Evolutionary conservation across 2,888 invertebrate genomes (phyloP).

Genomic region (Ischnus inquisitorius): DNA sequence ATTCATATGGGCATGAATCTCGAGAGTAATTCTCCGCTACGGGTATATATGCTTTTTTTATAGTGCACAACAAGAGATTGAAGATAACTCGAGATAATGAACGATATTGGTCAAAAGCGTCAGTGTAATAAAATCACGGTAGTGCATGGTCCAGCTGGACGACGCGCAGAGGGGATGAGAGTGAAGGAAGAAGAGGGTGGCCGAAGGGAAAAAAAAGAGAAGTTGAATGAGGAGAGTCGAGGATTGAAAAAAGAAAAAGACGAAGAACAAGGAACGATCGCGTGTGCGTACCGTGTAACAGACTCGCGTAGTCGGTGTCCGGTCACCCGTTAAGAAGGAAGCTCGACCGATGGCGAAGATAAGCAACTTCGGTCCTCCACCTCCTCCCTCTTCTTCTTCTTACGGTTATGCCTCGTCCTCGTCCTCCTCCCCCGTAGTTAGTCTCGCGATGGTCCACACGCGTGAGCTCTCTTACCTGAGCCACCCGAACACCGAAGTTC

Average conservation of each 20-base stretch:
- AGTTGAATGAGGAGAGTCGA: slow-evolving; percentile 39
- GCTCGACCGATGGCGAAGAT: slow-evolving; percentile 84
- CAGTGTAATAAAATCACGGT: slow-evolving; percentile 34
- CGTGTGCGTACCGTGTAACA: slow-evolving; percentile 68
- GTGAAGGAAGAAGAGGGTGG: neutral
- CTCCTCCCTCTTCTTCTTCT: slow-evolving; percentile 47
- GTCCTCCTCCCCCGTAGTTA: slow-evolving; percentile 51
- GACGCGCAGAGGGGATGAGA: neutral
- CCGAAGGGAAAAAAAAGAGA: slow-evolving; percentile 10
- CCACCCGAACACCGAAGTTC: slow-evolving; percentile 76
- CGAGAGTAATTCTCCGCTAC: neutral
- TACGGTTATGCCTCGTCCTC: slow-evolving; percentile 27
- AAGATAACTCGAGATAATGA: slow-evolving; percentile 32
- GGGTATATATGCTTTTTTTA: neutral
- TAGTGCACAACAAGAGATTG: neutral
- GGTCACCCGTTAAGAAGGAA: slow-evolving; percentile 85
- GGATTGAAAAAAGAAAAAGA: slow-evolving; percentile 16
- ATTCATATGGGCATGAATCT: neutral
- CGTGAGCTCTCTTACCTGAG: slow-evolving; percentile 67
- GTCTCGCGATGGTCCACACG: slow-evolving; percentile 43
- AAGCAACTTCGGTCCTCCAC: slow-evolving; percentile 76
- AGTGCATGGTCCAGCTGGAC: slow-evolving; percentile 20
- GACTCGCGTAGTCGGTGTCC: slow-evolving; percentile 75
- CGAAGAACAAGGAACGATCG: slow-evolving; percentile 60
- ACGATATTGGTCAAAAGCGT: slow-evolving; percentile 46